Evolutionary conservation across 2,888 invertebrate species (phyloP), one percentile per base, ranked within the genome.

Genomic region (Calameuta idolon): DNA sequence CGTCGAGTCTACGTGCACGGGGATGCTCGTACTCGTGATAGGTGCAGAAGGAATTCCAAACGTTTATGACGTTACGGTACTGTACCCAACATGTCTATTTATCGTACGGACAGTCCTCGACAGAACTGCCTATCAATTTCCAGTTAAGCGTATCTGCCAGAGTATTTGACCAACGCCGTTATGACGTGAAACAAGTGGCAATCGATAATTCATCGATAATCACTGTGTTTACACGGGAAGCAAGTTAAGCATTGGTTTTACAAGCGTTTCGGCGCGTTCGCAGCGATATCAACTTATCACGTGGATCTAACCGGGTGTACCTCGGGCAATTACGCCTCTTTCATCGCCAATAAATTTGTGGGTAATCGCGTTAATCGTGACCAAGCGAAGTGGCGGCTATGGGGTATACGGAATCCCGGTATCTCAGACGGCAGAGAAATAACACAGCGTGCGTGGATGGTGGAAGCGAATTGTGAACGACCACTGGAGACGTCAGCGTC

Each of bases 401-500:
- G 23, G 23, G 55, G 55, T 55, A 55, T 23, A 23, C 23, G 55
- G 23, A 55, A 55, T 55, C 55, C 55, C 9, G 55, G 23, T 23
- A 55, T 55, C 55, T 23, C 55, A 5, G 55, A 55, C 55, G 23
- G 55, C 0, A 23, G 55, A 55, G 55, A 23, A 55, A 55, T 55
- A 55, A 55, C 55, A 55, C 23, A 55, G 55, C 55, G 23, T 55
- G 23, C 55, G 55, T 55, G 23, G 55, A 23, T 23, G 55, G 23
- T 55, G 23, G 55, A 55, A 55, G 55, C 55, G 55, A 55, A 55
- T 55, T 55, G 55, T 55, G 55, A 55, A 55, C 55, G 55, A 55
- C 77, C 78, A 40, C 74, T 79, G 81, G 79, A 75, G 82, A 81
- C 81, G 35, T 35, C 35, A 79, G 76, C 69, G 81, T 69, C 79